Conservation (phyloP, 2,113 vertebrate species). For the Reinhardtius hippoglossoides region DNA sequence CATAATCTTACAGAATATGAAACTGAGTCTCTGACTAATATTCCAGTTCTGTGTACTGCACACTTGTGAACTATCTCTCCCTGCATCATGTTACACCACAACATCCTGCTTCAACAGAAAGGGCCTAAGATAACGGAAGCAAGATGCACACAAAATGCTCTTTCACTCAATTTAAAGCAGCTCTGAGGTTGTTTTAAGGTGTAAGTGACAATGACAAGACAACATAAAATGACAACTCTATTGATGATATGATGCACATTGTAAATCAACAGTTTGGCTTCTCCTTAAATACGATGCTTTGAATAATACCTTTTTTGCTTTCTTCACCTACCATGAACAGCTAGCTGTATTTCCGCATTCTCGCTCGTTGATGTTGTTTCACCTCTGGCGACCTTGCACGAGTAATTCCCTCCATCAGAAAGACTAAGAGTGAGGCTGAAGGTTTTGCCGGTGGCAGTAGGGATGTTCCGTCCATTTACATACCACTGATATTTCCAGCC, state of each 20-base stretch:
- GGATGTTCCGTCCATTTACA: conserved; percentile 1
- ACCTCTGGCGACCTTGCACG: conserved; percentile 48
- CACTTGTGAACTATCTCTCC: not conserved
- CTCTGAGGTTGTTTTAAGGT: not conserved
- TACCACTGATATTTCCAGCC: conserved; percentile 62
- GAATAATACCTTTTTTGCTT: not conserved
- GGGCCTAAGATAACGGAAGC: conserved; percentile 27
- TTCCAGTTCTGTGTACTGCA: not conserved
- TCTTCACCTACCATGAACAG: conserved; percentile 40
- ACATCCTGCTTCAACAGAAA: conserved; percentile 68
- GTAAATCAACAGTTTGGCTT: not conserved
- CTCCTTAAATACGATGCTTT: not conserved
- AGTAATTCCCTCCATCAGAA: conserved; percentile 16
- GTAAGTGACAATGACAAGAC: not conserved
- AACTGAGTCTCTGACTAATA: too few relatives aligned
- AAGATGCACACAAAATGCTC: not conserved
- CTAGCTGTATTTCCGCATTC: conserved; percentile 20
- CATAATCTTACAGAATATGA: too few relatives aligned
- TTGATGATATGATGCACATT: not conserved
- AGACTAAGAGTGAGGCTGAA: not conserved
- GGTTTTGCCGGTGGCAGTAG: rapidly evolving
- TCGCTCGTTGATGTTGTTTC: not conserved
- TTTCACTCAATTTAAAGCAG: not conserved
- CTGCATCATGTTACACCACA: conserved; percentile 48
- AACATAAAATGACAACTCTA: not conserved